phyloP scores from a whole-genome alignment of 2,888 invertebrate genomes.

The Papilio demoleus region DNA sequence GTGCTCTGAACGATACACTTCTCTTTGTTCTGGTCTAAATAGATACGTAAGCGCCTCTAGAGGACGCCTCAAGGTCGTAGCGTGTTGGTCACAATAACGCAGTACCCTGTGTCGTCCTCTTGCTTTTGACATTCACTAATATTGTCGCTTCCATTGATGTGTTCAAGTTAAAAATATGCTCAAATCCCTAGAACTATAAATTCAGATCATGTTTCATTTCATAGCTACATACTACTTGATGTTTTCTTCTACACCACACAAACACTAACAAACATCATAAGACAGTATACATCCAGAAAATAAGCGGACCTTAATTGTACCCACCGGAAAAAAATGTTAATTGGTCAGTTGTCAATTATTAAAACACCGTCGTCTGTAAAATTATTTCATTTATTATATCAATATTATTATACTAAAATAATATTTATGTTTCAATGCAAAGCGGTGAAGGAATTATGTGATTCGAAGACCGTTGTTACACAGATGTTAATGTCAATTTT shows the following conservation, averaged over 20 bases:
- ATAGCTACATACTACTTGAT: constrained; percentile 26
- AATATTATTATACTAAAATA: background rate
- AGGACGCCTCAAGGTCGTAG: constrained; percentile 38
- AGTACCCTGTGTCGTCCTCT: constrained; percentile 36
- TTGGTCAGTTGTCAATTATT: constrained; percentile 20
- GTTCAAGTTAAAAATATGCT: constrained; percentile 77
- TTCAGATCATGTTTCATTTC: constrained; percentile 48
- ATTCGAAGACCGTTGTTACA: background rate
- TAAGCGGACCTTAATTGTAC: background rate
- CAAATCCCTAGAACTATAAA: constrained; percentile 58
- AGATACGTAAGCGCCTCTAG: constrained; percentile 57
- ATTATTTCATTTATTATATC: background rate
- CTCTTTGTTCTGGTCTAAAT: constrained; percentile 66
- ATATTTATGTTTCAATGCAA: background rate
- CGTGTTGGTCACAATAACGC: constrained; percentile 28
- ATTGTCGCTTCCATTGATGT: constrained; percentile 74
- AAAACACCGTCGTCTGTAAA: background rate
- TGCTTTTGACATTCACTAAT: constrained; percentile 57
- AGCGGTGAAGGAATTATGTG: background rate
- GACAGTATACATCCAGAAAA: background rate
- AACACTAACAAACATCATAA: background rate
- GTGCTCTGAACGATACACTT: constrained; percentile 64
- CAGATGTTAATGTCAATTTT: background rate
- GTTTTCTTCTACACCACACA: background rate
- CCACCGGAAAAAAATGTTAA: constrained; percentile 22